Evolutionary conservation across 2,797 vertebrate genomes (phyloP).

Genomic region (Cheirogaleus major): DNA sequence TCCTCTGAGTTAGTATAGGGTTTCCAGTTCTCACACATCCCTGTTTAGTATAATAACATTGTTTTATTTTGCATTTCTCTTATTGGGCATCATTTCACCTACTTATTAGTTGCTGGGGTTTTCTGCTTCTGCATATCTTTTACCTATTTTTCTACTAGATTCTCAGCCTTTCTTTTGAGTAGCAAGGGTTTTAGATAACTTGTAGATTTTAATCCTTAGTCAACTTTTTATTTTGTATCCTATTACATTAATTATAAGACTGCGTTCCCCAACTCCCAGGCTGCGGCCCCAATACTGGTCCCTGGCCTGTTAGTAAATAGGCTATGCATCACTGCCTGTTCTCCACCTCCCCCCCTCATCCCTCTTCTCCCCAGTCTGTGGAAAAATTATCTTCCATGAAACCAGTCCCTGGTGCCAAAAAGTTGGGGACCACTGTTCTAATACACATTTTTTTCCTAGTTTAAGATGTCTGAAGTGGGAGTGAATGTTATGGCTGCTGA

Average conservation of each 20-base stretch:
- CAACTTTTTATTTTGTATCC: not conserved
- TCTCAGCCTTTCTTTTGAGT: not conserved
- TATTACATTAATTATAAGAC: not conserved
- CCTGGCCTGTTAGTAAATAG: too few species aligned
- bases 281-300: too few species aligned
- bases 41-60: not conserved
- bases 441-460: not conserved
- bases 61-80: constrained; percentile 12
- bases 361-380: too few species aligned
- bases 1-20: too few species aligned
- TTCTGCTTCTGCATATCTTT: not conserved
- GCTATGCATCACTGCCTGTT: too few species aligned
- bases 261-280: too few species aligned
- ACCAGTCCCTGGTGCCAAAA: too few species aligned
- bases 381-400: too few species aligned
- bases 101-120: not conserved
- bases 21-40: not conserved
- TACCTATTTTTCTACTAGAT: not conserved
- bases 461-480: not conserved
- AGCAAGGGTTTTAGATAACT: not conserved
- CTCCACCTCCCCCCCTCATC: too few species aligned
- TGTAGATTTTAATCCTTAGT: not conserved
- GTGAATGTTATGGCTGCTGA: not conserved
- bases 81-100: not conserved
- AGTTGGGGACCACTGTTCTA: not conserved